Evolutionary conservation across 1,140 invertebrate genomes (phyloP), one percentile per base, ranked within the genome.

Genomic region (Heterodera carotae): DNA sequence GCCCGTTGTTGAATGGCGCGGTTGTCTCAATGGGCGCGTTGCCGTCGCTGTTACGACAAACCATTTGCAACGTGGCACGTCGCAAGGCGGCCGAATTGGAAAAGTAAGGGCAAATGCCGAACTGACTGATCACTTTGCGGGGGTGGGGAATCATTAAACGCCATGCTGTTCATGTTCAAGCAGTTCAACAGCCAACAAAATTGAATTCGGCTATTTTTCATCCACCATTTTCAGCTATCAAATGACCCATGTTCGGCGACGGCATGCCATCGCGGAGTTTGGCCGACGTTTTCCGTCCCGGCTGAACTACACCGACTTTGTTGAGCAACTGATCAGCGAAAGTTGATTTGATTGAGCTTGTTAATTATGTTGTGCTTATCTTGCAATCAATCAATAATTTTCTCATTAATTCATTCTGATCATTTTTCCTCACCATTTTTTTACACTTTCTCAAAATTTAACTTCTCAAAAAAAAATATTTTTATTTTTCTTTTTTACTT

Each of bases 1-100:
- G 83, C 43, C 83, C 82, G n/a, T 66, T 83, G n/a, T 53, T 80
- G 31, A 82, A 83, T 70, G 82, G 83, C 33, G 60, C 72, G 7
- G 80, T 84, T 25, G 83, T 85, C 2, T 78, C 80, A 22, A 76
- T 53, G 29, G 6, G 27, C 4, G 53, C 71, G n/a, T 64, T 83
- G 31, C 60, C 82, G 25, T 18, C 62, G 18, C 60, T 83, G 29
- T 25, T 83, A 10, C 69, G 76, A 25, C 80, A 84, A 43, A 83
- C 82, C 2, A 60, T 83, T 4, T 71, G 68, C 34, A 84, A 71
- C 53, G 69, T 83, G 25, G 69, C 82, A 7, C 48, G 82, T 31
- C 56, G 82, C 18, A 82, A 83, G 66, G 73, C 68, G 33, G 83
- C 77, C 53, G 82, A 83, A 71, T 70, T 84, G 56, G 82, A 80